phyloP scores from a whole-genome alignment of 2,797 vertebrate genomes.

The Lophotriccus pileatus region DNA sequence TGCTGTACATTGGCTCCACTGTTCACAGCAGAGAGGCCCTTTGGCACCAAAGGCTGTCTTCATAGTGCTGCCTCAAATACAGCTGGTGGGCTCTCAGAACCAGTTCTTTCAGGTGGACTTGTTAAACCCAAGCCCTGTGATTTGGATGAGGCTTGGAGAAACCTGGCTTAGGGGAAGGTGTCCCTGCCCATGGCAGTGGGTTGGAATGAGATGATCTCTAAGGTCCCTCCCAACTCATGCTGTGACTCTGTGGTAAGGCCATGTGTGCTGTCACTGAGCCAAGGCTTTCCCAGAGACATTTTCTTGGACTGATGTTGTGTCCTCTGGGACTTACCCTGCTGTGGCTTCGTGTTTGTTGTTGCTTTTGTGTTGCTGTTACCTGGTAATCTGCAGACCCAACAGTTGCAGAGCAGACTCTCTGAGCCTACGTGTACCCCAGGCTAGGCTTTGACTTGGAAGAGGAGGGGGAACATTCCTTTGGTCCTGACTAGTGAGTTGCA shows the following conservation, averaged over 20 bases:
- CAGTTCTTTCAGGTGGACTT: neutral
- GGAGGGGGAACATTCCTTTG: neutral
- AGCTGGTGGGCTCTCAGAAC: neutral
- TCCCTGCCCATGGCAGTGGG: too few species aligned
- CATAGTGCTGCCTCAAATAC: neutral
- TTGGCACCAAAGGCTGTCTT: neutral
- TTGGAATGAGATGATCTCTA: neutral
- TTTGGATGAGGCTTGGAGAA: neutral
- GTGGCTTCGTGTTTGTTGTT: rapidly evolving
- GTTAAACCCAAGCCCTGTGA: neutral
- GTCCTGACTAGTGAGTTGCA: neutral
- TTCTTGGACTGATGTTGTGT: neutral
- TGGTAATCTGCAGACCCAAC: neutral
- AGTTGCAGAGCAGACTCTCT: neutral
- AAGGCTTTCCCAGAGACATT: neutral
- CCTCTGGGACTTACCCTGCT: neutral
- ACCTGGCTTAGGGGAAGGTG: neutral
- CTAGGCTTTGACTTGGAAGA: neutral
- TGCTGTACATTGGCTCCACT: rapidly evolving
- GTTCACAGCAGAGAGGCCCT: neutral
- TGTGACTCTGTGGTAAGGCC: neutral
- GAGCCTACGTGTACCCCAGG: neutral
- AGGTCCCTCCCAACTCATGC: neutral
- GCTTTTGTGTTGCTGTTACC: neutral
- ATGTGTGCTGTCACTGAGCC: neutral